Evolutionary conservation across 2,113 vertebrate genomes (phyloP), one percentile per base, ranked within the genome.

Genomic region (Trematocara nigrifrons): DNA sequence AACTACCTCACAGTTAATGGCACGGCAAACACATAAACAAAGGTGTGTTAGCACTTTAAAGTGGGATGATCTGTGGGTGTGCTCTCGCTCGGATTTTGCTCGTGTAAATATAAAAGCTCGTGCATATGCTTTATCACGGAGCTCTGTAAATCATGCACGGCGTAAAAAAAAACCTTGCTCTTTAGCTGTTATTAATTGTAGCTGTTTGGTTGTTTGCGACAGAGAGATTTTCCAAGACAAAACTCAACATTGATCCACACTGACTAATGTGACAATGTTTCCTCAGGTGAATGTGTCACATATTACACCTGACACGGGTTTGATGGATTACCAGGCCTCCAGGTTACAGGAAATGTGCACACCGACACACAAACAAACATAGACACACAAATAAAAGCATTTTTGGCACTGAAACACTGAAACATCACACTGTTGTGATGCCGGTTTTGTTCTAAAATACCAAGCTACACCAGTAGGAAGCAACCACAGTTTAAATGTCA

Each of bases 241-340:
- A 76, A 35, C 10, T 3, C 3, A 22, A 56, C 66, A 80, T 26
- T 86, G 84, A 91, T 83, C 79, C 40, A 45, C 81, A 66, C 61
- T 81, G 89, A 89, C 89, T 90, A 83, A 82, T 92, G 56, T 92
- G 85, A 87, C 86, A 71, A 5, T 47, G 85, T 88, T 90, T 90
- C 92, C 91, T 88, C 84, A 47, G 91, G 86, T 89, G 87, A 88
- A 82, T 6, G 57, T 87, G 85, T 91, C 89, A 88, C 76, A 80
- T 86, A 85, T 89, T 87, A 79, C 61, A 82, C 59, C 64, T 89
- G 90, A 84, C 85, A 77, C 18, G 1, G 40, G 13, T 53, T 64
- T 92, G 89, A 94, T 94, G 85, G 89, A 93, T 89, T 85, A 86
- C 77, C 51, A 12, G 42, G 29, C 52, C 89, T 49, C 20, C 10